Conservation (phyloP, 2,797 vertebrate genomes). For the Mormyrus hasselquistii region DNA sequence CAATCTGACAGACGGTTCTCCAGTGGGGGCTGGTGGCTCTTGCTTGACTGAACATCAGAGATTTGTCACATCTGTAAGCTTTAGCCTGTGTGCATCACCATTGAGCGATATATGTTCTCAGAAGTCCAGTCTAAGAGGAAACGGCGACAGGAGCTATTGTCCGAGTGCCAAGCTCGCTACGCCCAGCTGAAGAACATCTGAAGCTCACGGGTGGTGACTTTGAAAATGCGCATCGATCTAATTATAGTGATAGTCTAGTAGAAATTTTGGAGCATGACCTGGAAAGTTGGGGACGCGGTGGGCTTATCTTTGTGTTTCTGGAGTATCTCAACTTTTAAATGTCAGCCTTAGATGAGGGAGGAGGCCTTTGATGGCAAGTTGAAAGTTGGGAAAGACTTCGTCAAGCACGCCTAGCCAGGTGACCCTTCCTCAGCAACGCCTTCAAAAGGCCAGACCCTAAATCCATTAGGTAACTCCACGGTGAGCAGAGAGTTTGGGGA, state of each 20-base stretch:
- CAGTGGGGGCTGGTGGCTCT: not conserved
- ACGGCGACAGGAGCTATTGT: not conserved
- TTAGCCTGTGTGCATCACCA: not conserved
- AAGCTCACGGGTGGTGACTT: not conserved
- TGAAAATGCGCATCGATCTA: not conserved
- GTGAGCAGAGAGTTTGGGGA: not conserved
- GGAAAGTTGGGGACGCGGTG: not conserved
- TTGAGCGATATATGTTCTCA: not conserved
- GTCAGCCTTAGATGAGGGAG: not conserved
- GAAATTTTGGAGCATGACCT: not conserved
- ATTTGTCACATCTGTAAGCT: slow-evolving; percentile 6
- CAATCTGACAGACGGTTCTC: not conserved
- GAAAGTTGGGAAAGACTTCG: not conserved
- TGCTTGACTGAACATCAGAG: not conserved
- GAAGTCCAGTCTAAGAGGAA: not conserved
- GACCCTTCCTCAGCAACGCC: not conserved
- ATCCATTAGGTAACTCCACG: not conserved
- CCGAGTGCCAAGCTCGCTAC: not conserved
- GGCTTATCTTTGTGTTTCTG: not conserved
- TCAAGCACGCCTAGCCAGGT: not conserved
- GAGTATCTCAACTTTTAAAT: slow-evolving; percentile 6
- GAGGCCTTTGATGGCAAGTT: not conserved
- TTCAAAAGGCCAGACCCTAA: slow-evolving; percentile 3
- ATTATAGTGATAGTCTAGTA: not conserved
- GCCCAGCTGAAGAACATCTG: not conserved